A percentile compares a stretch with the other conserved stretches of the same genome.
phyloP scores from a whole-genome alignment of 2,888 invertebrate species.

The Rotaria sp. region DNA sequence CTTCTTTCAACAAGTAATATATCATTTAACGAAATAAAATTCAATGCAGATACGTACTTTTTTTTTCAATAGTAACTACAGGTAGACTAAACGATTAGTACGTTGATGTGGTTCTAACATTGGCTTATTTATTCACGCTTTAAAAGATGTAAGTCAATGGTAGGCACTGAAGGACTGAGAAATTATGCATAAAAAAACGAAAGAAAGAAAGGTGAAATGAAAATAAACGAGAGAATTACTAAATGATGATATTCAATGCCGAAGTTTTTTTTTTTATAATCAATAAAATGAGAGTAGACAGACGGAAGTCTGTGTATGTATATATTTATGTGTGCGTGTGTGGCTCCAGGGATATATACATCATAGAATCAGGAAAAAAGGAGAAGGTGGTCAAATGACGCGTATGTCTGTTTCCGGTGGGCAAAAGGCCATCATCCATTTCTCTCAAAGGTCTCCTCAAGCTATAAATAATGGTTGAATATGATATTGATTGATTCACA shows the following conservation, averaged over 20 bases:
- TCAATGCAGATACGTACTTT: not conserved
- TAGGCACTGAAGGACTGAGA: not conserved
- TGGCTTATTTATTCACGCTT: not conserved
- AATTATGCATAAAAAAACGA: too few relatives aligned
- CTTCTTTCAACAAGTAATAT: too few relatives aligned
- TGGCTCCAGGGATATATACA: conserved; percentile 15
- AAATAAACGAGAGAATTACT: not conserved
- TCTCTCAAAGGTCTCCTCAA: not conserved
- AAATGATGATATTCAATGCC: not conserved
- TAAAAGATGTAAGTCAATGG: not conserved
- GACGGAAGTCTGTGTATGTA: not conserved
- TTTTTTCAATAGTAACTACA: not conserved
- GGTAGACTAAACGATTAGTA: not conserved
- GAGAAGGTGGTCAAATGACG: conserved; percentile 2
- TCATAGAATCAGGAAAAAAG: not conserved
- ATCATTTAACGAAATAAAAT: not conserved
- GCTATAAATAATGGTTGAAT: conserved; percentile 4
- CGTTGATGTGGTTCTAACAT: not conserved
- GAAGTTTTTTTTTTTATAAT: not conserved
- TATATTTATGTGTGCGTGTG: not conserved
- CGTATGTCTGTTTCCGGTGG: conserved; percentile 19
- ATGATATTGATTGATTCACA: not conserved
- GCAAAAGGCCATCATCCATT: conserved; percentile 1
- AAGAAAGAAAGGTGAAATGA: too few relatives aligned
- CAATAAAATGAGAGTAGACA: not conserved